These are phyloP conservation scores for Toxonevra muliebris DNA, from an alignment of 2,888 invertebrate genomes.

Conservation along the genomic window DNA sequence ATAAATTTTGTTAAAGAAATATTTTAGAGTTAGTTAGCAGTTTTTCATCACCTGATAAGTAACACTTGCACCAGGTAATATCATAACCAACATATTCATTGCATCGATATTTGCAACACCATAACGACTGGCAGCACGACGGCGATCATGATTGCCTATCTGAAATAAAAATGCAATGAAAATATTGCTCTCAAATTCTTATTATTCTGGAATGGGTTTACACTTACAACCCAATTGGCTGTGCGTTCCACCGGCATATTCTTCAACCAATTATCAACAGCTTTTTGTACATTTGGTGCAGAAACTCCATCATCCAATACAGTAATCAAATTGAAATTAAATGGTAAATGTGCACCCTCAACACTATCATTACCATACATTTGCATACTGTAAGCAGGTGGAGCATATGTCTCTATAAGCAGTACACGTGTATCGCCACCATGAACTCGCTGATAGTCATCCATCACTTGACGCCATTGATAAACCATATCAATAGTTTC, in stretches of 20 bases:
- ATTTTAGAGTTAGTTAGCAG: not conserved
- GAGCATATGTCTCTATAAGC: conserved; percentile 71
- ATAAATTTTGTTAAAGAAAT: conserved; percentile 39
- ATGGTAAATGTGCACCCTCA: conserved; percentile 69
- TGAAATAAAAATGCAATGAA: conserved; percentile 48
- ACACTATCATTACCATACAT: conserved; percentile 68
- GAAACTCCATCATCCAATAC: conserved; percentile 64
- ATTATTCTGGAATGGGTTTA: conserved; percentile 57
- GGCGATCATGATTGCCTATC: conserved; percentile 75
- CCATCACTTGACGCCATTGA: conserved; percentile 65
- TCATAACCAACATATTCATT: conserved; percentile 76
- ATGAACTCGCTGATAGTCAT: conserved; percentile 70
- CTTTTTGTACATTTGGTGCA: conserved; percentile 66
- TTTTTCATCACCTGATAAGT: conserved; percentile 67
- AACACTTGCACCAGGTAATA: conserved; percentile 71
- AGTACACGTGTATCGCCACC: conserved; percentile 65
- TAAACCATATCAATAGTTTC: conserved; percentile 67
- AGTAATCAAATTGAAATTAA: conserved; percentile 71
- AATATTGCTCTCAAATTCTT: too few species aligned
- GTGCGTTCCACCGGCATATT: conserved; percentile 66
- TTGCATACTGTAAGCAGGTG: conserved; percentile 64
- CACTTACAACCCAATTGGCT: conserved; percentile 74
- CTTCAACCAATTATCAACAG: conserved; percentile 68
- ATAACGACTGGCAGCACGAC: conserved; percentile 70
- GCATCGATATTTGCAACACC: conserved; percentile 75